Evolutionary conservation across 2,888 invertebrate genomes (phyloP).

Genomic region (Drosophila anomelani): DNA sequence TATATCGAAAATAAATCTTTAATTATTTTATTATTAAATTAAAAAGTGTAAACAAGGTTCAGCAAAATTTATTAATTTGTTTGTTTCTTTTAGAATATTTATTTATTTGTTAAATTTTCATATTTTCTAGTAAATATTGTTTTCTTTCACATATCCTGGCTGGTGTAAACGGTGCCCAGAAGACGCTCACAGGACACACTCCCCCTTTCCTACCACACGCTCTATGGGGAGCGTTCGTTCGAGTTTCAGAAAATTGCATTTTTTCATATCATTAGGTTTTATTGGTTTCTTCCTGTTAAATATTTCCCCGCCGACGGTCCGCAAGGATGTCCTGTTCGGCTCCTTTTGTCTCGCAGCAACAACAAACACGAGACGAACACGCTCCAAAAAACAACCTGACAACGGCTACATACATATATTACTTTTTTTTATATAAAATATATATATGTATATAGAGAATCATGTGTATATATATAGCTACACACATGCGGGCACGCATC

Average conservation of each 20-base stretch:
- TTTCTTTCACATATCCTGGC: background rate
- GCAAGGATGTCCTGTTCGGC: conserved; percentile 26
- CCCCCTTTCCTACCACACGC: background rate
- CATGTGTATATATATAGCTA: conserved; percentile 2
- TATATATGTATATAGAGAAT: background rate
- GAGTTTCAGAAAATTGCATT: conserved; percentile 81
- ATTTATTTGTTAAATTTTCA: too few relatives aligned
- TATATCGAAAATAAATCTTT: too few relatives aligned
- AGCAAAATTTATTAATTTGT: background rate
- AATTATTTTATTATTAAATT: background rate
- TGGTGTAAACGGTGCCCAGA: conserved; percentile 53
- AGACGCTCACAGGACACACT: conserved; percentile 33
- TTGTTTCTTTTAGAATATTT: too few relatives aligned
- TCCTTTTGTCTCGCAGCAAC: conserved; percentile 57
- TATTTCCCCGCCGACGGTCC: conserved; percentile 53
- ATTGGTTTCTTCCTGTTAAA: conserved; percentile 83
- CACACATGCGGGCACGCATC: conserved; percentile 61
- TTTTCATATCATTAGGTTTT: conserved; percentile 84
- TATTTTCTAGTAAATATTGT: background rate
- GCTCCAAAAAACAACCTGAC: conserved; percentile 68
- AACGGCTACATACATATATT: conserved; percentile 11
- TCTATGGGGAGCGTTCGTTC: conserved; percentile 43
- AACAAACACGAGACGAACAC: conserved; percentile 35
- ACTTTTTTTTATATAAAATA: conserved; percentile 8
- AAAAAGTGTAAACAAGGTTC: too few relatives aligned